These are phyloP conservation scores for Brachionus rotundiformis DNA, from an alignment of 1,140 invertebrate genomes.

Conservation along the genomic window DNA sequence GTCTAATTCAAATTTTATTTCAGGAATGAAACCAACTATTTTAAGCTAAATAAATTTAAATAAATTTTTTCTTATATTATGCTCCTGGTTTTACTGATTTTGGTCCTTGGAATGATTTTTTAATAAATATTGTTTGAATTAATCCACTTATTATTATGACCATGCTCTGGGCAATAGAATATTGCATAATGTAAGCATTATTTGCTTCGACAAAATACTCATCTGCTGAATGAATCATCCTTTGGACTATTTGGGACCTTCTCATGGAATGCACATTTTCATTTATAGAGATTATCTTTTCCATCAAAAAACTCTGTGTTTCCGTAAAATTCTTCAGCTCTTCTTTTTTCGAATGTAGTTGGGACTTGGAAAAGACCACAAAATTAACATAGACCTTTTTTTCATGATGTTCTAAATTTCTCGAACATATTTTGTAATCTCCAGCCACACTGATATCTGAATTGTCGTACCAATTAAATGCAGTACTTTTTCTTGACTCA, in stretches of 20 bases:
- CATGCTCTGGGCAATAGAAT: slow-evolving; percentile 22
- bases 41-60: background rate
- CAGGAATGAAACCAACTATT: background rate
- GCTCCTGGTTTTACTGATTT: slow-evolving; percentile 22
- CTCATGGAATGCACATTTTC: slow-evolving; percentile 32
- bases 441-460: slow-evolving; percentile 1
- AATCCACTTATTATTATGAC: slow-evolving; percentile 20
- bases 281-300: background rate
- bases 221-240: slow-evolving; percentile 39
- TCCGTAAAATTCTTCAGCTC: background rate
- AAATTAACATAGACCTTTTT: slow-evolving; percentile 37
- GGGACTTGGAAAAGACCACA: background rate
- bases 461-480: slow-evolving; percentile 49
- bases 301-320: slow-evolving; percentile 2
- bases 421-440: slow-evolving; percentile 42
- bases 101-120: slow-evolving; percentile 40
- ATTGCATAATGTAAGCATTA: slow-evolving; percentile 20
- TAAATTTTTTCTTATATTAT: background rate
- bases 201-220: slow-evolving; percentile 29
- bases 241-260: slow-evolving; percentile 26
- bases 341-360: background rate
- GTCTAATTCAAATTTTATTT: slow-evolving; percentile 16
- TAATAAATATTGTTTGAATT: slow-evolving; percentile 48
- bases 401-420: slow-evolving; percentile 6
- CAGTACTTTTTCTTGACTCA: background rate